These are phyloP conservation scores for Limnephilus lunatus DNA, from an alignment of 2,888 invertebrate species.

Conservation along the genomic window DNA sequence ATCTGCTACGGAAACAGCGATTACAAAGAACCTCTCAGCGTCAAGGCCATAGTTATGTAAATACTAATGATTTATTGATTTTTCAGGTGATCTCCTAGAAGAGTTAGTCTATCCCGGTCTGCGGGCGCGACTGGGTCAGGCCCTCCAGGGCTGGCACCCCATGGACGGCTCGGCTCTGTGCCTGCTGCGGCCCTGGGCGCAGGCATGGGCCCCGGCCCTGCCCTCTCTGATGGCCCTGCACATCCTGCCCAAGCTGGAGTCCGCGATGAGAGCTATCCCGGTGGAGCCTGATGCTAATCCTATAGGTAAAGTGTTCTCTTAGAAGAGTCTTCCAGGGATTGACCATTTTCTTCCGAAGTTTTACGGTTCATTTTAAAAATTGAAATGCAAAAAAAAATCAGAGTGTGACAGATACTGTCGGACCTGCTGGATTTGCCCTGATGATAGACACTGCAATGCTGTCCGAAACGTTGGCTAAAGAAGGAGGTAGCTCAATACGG, in stretches of 20 bases:
- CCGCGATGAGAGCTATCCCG: slow-evolving; percentile 78
- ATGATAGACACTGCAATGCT: too few relatives aligned
- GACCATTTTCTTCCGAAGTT: too few relatives aligned
- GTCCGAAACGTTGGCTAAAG: too few relatives aligned
- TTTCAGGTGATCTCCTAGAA: slow-evolving; percentile 74
- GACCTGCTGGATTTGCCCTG: too few relatives aligned
- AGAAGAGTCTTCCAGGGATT: too few relatives aligned
- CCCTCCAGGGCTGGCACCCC: slow-evolving; percentile 96
- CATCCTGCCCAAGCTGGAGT: slow-evolving; percentile 92
- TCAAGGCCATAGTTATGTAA: not conserved
- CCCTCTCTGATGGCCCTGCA: slow-evolving; percentile 88
- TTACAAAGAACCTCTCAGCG: not conserved
- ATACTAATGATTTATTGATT: not conserved
- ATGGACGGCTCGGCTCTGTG: slow-evolving; percentile 94
- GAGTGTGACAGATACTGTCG: too few relatives aligned
- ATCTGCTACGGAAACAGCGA: too few relatives aligned
- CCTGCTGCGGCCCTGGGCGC: slow-evolving; percentile 94
- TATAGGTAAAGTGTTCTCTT: slow-evolving; percentile 36
- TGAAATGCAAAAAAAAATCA: too few relatives aligned
- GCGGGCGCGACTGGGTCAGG: slow-evolving; percentile 92
- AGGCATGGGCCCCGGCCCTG: slow-evolving; percentile 77
- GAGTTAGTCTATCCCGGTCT: slow-evolving; percentile 90
- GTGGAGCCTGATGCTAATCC: slow-evolving; percentile 68
- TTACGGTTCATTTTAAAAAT: too few relatives aligned
- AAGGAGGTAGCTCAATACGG: too few relatives aligned